These are phyloP conservation scores for Patella caerulea DNA, from an alignment of 2,888 invertebrate species.

Conservation along the genomic window DNA sequence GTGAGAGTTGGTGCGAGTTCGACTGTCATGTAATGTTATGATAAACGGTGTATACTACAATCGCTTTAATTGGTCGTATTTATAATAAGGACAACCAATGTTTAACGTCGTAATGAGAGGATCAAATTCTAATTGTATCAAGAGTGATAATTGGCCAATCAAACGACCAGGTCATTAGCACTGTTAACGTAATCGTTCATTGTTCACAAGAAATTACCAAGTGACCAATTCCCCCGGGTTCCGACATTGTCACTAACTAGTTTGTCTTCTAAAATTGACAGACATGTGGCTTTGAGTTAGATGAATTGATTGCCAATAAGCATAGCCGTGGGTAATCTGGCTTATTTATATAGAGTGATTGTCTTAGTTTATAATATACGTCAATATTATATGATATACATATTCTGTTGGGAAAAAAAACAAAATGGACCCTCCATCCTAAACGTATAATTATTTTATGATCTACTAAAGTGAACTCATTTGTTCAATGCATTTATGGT, in stretches of 20 bases:
- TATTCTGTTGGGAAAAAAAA: too few species aligned
- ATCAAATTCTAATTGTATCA: background rate
- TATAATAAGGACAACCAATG: background rate
- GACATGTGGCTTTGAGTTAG: background rate
- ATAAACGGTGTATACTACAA: background rate
- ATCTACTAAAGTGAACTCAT: too few species aligned
- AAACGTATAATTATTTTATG: too few species aligned
- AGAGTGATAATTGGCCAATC: conserved; percentile 11
- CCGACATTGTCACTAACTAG: background rate
- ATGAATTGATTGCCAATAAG: background rate
- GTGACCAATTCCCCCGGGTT: background rate
- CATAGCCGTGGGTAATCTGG: background rate
- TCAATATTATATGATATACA: too few species aligned
- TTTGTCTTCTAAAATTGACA: conserved; percentile 9
- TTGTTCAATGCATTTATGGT: too few species aligned
- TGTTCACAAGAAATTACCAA: conserved; percentile 2
- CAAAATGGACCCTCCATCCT: too few species aligned
- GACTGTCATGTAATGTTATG: conserved; percentile 8
- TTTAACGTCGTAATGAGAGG: conserved; percentile 9
- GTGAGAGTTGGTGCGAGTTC: too few species aligned
- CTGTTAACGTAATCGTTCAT: background rate
- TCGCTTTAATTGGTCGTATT: conserved; percentile 8
- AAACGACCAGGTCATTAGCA: background rate
- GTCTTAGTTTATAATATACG: too few species aligned
- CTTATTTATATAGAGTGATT: too few species aligned